Evolutionary conservation across 1,140 invertebrate species (phyloP), one percentile per base, ranked within the genome.

Genomic region (Lethrus apterus): DNA sequence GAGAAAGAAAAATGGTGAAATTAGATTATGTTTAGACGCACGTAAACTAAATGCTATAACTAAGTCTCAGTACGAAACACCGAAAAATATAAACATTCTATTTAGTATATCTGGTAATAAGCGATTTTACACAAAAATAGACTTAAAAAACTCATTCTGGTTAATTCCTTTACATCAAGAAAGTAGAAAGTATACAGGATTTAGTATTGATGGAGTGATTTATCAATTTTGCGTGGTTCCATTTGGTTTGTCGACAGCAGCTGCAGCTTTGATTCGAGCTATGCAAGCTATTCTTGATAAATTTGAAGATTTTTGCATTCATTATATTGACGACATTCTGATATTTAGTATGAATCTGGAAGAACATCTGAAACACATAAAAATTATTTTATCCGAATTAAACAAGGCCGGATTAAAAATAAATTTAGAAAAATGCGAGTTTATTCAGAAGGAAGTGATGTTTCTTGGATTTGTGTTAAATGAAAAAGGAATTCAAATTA

Each of bases 281-380:
- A 15, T 29, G 15, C 26, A 26, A 2, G 1, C 10, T n/a, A n/a
- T 33, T n/a, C 17, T 32, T 18, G 19, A 20, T 19, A 11, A 23
- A 32, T 32, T 2, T 42, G 24, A 42, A 26, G 2, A 15, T 15
- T 38, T 38, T 38, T 38, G 18, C 13, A 26, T 24, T 7, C 13
- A 44, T 18, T 44, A 31, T 32, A 19, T 44, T 11, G 41, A 44
- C 21, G 26, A 31, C 19, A 31, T 44, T 32, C 21, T 44, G 26
- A 44, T 44, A 19, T 44, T 31, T 32, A 31, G 26, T 2, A 4
- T 31, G 8, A 30, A 14, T 10, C 2, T 9, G 8, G 30, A 17
- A 7, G 41, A 44, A 44, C 26, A 44, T 44, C 3, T 44, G 4
- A 8, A 32, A 30, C 41, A 44, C 21, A n/a, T 44, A 32, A 19